Base-by-base conservation (phyloP, 2,888 invertebrate genomes). In the Ochropleura leucogaster region DNA sequence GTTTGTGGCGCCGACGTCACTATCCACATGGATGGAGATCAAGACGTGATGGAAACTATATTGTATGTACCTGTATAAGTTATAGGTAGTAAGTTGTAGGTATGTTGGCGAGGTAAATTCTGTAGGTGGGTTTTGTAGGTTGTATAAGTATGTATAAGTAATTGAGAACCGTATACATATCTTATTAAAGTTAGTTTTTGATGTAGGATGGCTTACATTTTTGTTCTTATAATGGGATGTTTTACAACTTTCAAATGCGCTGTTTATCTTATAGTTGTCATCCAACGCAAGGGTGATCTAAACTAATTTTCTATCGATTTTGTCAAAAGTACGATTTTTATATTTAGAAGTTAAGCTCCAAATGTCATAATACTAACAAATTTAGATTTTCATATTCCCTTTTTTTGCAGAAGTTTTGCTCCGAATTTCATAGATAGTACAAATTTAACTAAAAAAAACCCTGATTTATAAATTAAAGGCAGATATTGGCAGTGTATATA, bases 1-100 rank as follows among this genome's bases (percentile, higher is more conserved):
- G 93, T 92, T 90, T 91, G 92, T 83, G 92, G 92, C 53, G 77
- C 73, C 82, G 83, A 83, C 79, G 71, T 85, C 79, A 80, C 72
- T 68, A 85, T 62, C n/a, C 86, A 86, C 82, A 42, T 82, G 73
- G 79, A 74, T 83, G 80, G 57, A 74, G 68, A 60, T 62, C 62
- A 77, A 87, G 85, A 86, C 79, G 80, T 68, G 73, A 18, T 68
- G 68, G 51, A 77, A 77, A 80, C 84, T 86, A 85, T 82, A 42
- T 79, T 76, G 60, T 60, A 59, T 64, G 55, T 71, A 64, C 68
- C 57, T 78, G 40, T 70, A 10, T 49, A 16, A 5, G 40, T 8
- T 73, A 47, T 49, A 68, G 9, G 9, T 63, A n/a, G n/a, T n/a
- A n/a, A n/a, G n/a, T n/a, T n/a, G n/a, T n/a, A 68, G 18, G 51